A percentile compares a stretch with the other conserved stretches of the same genome.
Evolutionary conservation across 2,888 invertebrate genomes (phyloP).

Genomic region (Serrognathus titanus): DNA sequence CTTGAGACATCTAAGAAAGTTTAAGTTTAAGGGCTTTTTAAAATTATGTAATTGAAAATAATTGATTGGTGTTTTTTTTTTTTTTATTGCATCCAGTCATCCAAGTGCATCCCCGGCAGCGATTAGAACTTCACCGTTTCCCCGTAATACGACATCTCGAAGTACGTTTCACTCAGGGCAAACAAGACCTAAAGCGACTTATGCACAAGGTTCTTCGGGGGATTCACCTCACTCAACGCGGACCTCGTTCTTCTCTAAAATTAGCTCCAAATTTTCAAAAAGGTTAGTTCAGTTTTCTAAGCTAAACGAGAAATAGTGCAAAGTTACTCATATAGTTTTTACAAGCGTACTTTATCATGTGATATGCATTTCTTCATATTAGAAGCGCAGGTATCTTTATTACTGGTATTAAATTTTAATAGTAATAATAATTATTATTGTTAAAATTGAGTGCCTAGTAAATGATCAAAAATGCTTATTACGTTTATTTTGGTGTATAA

Average conservation of each 20-base stretch:
- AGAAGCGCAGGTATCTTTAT: not conserved
- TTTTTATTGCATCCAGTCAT: constrained; percentile 39
- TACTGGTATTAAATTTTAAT: constrained; percentile 6
- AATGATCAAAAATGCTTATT: not conserved
- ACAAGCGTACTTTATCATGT: not conserved
- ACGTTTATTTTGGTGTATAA: not conserved
- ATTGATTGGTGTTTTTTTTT: too few species aligned
- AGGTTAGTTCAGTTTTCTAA: constrained; percentile 66
- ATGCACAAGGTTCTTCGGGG: constrained; percentile 56
- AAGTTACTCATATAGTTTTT: constrained; percentile 12
- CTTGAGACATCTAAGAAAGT: too few species aligned
- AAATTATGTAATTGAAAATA: too few species aligned
- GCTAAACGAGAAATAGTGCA: constrained; percentile 18
- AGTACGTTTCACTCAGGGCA: constrained; percentile 95
- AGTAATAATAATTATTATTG: not conserved
- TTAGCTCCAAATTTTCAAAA: constrained; percentile 96
- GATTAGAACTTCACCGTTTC: constrained; percentile 71
- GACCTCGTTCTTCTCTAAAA: constrained; percentile 94
- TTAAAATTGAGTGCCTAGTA: too few species aligned
- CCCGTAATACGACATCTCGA: constrained; percentile 89
- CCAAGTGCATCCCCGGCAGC: constrained; percentile 52
- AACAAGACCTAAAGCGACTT: constrained; percentile 60
- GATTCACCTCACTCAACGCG: constrained; percentile 75
- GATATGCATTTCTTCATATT: not conserved
- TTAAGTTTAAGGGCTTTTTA: too few species aligned